Conservation (phyloP, 2,888 invertebrate genomes). For the Calliphora vomitoria region DNA sequence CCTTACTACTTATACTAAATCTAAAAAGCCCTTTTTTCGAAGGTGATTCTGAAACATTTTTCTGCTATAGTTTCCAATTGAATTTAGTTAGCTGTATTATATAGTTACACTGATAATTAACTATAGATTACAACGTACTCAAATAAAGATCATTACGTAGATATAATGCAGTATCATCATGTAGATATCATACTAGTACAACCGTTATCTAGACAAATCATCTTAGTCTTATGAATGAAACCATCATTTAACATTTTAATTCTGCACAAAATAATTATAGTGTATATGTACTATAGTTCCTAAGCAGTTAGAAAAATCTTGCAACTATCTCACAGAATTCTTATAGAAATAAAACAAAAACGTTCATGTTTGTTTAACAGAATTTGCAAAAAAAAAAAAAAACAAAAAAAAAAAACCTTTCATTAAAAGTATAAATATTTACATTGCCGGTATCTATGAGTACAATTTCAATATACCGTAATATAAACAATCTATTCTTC, state of each 20-base stretch:
- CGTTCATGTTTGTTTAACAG: conserved; percentile 43
- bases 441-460: conserved; percentile 48
- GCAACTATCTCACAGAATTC: conserved; percentile 17
- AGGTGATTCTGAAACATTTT: too few species aligned
- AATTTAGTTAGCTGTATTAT: too few species aligned
- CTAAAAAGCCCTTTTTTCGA: too few species aligned
- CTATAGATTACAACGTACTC: too few species aligned
- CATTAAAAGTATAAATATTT: conserved; percentile 61
- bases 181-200: neutral
- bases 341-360: conserved; percentile 6
- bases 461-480: conserved; percentile 63
- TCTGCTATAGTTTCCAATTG: too few species aligned
- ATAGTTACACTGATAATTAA: too few species aligned
- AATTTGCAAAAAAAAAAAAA: conserved; percentile 52
- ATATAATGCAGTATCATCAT: neutral
- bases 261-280: conserved; percentile 42
- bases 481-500: conserved; percentile 46
- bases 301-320: neutral
- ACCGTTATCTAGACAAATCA: conserved; percentile 1
- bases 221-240: conserved; percentile 7
- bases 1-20: too few species aligned
- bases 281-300: neutral
- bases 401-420: conserved; percentile 52
- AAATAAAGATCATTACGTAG: neutral
- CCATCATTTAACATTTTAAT: conserved; percentile 26